These are phyloP conservation scores for Sparidentex hasta DNA, from an alignment of 2,797 vertebrate species.

Conservation along the genomic window DNA sequence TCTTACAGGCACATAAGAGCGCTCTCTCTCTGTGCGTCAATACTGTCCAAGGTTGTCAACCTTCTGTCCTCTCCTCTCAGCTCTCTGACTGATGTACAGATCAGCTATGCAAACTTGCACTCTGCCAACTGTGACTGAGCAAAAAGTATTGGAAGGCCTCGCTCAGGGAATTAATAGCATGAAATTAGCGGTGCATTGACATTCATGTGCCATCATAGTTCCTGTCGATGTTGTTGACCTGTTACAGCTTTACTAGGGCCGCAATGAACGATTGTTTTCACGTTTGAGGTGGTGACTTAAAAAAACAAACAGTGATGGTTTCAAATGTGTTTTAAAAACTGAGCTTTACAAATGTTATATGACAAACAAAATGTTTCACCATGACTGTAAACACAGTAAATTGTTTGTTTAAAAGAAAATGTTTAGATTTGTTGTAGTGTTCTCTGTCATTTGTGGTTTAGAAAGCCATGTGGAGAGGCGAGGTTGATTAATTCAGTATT, in stretches of 20 bases:
- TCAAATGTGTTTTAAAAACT: background rate
- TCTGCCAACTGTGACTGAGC: constrained; percentile 20
- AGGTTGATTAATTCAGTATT: background rate
- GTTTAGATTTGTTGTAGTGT: background rate
- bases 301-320: background rate
- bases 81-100: constrained; percentile 22
- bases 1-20: constrained; percentile 24
- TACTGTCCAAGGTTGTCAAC: constrained; percentile 51
- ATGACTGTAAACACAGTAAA: background rate
- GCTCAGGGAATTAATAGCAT: background rate
- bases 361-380: background rate
- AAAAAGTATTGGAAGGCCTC: background rate
- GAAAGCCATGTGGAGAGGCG: background rate
- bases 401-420: background rate
- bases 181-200: background rate
- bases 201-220: background rate
- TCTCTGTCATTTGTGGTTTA: background rate
- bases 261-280: no score
- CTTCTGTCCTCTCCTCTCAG: constrained; percentile 34
- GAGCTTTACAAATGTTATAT: background rate
- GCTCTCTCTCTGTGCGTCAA: constrained; percentile 41
- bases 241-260: background rate
- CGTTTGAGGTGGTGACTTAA: background rate
- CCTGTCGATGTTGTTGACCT: background rate
- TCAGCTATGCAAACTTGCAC: constrained; percentile 41